Evolutionary conservation across 2,888 invertebrate genomes (phyloP).

Genomic region (Vesta saturnalis): DNA sequence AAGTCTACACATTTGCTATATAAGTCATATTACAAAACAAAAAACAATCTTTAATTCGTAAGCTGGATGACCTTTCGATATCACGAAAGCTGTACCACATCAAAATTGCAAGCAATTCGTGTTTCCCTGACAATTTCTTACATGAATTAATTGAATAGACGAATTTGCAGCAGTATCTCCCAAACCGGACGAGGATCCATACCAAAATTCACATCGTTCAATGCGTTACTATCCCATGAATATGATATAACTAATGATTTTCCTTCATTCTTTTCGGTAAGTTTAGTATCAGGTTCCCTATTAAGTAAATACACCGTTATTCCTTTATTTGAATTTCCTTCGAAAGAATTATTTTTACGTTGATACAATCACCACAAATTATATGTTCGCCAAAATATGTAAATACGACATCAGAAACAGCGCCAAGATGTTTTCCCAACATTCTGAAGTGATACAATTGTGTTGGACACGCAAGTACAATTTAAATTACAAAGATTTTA

Average conservation of each 20-base stretch:
- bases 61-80: constrained; percentile 32
- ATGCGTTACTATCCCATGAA: constrained; percentile 78
- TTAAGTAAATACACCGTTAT: constrained; percentile 64
- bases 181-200: constrained; percentile 64
- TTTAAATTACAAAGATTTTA: too few species aligned
- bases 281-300: constrained; percentile 67
- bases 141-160: constrained; percentile 69
- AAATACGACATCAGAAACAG: constrained; percentile 73
- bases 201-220: constrained; percentile 80
- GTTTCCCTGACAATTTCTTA: constrained; percentile 62
- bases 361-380: constrained; percentile 62
- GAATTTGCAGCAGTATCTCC: constrained; percentile 73
- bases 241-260: constrained; percentile 73
- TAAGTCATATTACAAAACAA: too few species aligned
- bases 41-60: too few species aligned
- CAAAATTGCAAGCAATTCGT: constrained; percentile 61
- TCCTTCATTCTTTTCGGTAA: constrained; percentile 61
- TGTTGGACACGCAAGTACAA: too few species aligned
- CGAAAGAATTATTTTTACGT: constrained; percentile 56
- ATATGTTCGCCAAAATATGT: constrained; percentile 66
- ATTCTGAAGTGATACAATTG: constrained; percentile 47
- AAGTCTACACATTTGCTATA: too few species aligned
- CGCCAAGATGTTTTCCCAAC: constrained; percentile 58
- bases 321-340: constrained; percentile 47
- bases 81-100: constrained; percentile 42